Evolutionary conservation across 2,797 vertebrate species (phyloP).

Genomic region (Lycodopsis pacificus): DNA sequence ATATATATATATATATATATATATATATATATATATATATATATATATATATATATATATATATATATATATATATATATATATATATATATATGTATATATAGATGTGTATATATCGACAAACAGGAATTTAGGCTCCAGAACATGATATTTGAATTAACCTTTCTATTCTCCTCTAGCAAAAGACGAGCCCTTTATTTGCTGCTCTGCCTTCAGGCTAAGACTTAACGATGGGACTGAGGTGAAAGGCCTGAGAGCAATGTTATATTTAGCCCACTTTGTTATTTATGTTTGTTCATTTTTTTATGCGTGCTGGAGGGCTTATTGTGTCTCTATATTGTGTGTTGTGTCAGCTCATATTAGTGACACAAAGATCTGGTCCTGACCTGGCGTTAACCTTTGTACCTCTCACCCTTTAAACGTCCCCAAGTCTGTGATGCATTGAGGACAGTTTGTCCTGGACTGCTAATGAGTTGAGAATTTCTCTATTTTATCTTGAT

Average conservation of each 20-base stretch:
- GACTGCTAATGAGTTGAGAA: slow-evolving; percentile 3
- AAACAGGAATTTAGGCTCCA: background rate
- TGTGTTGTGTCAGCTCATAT: slow-evolving; percentile 24
- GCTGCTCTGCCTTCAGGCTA: slow-evolving; percentile 27
- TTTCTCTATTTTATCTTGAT: background rate
- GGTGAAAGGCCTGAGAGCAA: slow-evolving; percentile 32
- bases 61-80: no score
- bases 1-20: no score
- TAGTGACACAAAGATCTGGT: slow-evolving; percentile 19
- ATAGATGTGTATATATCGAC: background rate
- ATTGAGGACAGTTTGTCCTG: background rate
- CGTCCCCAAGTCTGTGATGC: background rate
- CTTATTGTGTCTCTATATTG: slow-evolving; percentile 20
- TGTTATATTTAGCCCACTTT: slow-evolving; percentile 63
- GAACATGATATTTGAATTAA: slow-evolving; percentile 3
- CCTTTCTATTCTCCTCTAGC: background rate
- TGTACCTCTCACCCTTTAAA: slow-evolving; percentile 1
- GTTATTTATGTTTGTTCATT: slow-evolving; percentile 55
- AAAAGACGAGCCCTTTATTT: slow-evolving; percentile 34
- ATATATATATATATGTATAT: no score
- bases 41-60: no score
- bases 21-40: no score
- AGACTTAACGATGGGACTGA: slow-evolving; percentile 39
- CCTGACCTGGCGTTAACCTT: slow-evolving; percentile 23
- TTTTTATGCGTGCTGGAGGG: slow-evolving; percentile 43